A percentile compares a stretch with the other conserved stretches of the same genome.
phyloP scores from a whole-genome alignment of 92 coral and sea anemone species.

The Bergia puertoricense region DNA sequence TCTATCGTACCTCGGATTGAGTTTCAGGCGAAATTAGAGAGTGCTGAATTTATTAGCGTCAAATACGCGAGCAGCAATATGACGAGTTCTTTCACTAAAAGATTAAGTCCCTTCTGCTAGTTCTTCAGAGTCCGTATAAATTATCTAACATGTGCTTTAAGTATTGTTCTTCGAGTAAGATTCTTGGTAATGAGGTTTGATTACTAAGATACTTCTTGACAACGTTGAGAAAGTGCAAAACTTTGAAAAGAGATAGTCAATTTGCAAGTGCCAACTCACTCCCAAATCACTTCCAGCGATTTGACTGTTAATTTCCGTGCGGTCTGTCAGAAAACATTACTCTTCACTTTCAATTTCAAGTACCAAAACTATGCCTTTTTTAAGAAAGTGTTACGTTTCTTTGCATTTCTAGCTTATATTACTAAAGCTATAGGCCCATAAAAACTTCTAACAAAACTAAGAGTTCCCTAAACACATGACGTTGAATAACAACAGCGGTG shows the following conservation, averaged over 20 bases:
- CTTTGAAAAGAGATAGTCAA: constrained; percentile 49
- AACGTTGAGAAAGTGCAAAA: constrained; percentile 43
- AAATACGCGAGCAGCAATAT: not conserved
- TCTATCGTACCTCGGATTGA: constrained; percentile 41
- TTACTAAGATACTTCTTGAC: constrained; percentile 44
- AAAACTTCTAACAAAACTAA: not conserved
- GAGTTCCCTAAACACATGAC: not conserved
- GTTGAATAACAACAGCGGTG: not conserved
- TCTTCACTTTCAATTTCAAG: constrained; percentile 26
- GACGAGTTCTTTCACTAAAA: not conserved
- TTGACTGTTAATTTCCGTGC: constrained; percentile 46
- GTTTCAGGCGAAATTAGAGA: constrained; percentile 32
- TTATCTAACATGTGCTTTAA: constrained; percentile 67
- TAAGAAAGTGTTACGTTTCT: not conserved
- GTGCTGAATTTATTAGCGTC: constrained; percentile 19
- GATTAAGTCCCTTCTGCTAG: constrained; percentile 6
- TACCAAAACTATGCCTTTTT: not conserved
- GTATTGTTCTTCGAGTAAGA: constrained; percentile 35
- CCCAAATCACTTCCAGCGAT: constrained; percentile 43
- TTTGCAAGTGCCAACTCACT: constrained; percentile 28
- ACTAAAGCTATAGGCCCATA: not conserved
- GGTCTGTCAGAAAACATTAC: constrained; percentile 19
- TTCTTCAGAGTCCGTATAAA: constrained; percentile 60
- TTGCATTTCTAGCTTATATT: not conserved
- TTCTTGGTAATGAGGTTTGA: constrained; percentile 35